Evolutionary conservation across 1,140 invertebrate genomes (phyloP), one percentile per base, ranked within the genome.

Genomic region (Homalodisca vitripennis): DNA sequence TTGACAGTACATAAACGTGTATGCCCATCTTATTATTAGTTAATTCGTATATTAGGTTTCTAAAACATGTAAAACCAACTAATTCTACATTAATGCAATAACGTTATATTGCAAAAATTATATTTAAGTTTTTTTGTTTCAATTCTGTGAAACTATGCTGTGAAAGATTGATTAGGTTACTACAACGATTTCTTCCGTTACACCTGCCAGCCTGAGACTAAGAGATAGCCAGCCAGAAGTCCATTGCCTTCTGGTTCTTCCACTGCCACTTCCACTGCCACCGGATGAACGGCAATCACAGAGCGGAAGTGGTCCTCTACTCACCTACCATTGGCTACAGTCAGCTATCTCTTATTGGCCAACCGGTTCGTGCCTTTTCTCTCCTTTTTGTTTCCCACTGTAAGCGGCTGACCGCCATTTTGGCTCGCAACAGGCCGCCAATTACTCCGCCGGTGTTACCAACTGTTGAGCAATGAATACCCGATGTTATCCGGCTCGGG

Each of bases 391-490:
- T 29, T 60, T 60, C 32, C 41, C 20, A 6, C 6, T 10, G 48
- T 12, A 14, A 12, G 55, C 26, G 26, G 14, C 22, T 26, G 55
- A 22, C 24, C 55, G 55, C 55, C 55, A 60, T 60, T 26, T 60
- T 60, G 24, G 3, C 55, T 26, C 24, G 27, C 55, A 51, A 60
- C 55, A 60, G 55, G 55, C 55, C 6, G 3, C 3, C 48, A 51
- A 51, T 51, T 51, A 51, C 22, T 51, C 48, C 22, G n/a, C n/a
- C n/a, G 17, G 3, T 51, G 48, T 22, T 26, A 24, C 48, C 55
- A 60, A 60, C 55, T 60, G 55, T 60, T 60, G 55, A 60, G 27
- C 55, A 29, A 27, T 26, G 55, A 60, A 60, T 60, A 60, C 55
- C 55, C 55, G 55, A 60, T 60, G 26, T 26, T 60, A 60, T 60